Percentiles rank a stretch among this genome's conserved stretches.
phyloP scores from a whole-genome alignment of 92 coral and sea anemone genomes.

The Epizoanthus scotinus region DNA sequence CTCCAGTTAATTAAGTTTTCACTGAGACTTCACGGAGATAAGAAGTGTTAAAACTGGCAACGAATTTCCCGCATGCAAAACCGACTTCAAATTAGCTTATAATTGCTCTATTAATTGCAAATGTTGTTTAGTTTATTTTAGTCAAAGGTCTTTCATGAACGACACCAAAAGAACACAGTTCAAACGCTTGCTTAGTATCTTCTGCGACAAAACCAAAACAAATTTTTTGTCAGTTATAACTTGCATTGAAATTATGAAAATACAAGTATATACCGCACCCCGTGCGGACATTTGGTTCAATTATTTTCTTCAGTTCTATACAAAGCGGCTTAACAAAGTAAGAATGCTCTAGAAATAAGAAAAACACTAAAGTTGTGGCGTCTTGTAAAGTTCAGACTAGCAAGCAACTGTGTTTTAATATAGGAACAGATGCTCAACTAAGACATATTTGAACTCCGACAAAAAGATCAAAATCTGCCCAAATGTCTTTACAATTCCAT shows the following conservation, averaged over 20 bases:
- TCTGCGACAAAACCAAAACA: slow-evolving; percentile 26
- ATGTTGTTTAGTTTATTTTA: slow-evolving; percentile 18
- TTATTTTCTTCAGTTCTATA: slow-evolving; percentile 16
- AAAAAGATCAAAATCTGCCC: slow-evolving; percentile 27
- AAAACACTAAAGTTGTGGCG: not conserved
- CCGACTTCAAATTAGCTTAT: slow-evolving; percentile 26
- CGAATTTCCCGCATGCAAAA: slow-evolving; percentile 12
- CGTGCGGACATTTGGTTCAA: slow-evolving; percentile 14
- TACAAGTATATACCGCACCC: slow-evolving; percentile 28
- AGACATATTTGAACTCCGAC: slow-evolving; percentile 3
- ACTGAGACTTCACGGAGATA: slow-evolving; percentile 22
- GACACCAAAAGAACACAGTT: slow-evolving; percentile 2
- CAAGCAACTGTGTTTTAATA: not conserved
- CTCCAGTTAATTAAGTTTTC: slow-evolving; percentile 38
- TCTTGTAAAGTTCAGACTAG: not conserved
- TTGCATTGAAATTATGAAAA: slow-evolving; percentile 18
- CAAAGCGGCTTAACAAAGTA: slow-evolving; percentile 45
- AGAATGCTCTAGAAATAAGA: slow-evolving; percentile 31
- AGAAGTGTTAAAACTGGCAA: slow-evolving; percentile 18
- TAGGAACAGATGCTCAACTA: slow-evolving; percentile 16
- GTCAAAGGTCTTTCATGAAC: slow-evolving; percentile 21
- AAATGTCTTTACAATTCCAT: slow-evolving; percentile 18
- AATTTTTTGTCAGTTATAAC: slow-evolving; percentile 29
- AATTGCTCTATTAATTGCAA: slow-evolving; percentile 29
- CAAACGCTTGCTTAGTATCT: slow-evolving; percentile 14